phyloP scores from a whole-genome alignment of 2,888 invertebrate species.

The Chouioia cunea region DNA sequence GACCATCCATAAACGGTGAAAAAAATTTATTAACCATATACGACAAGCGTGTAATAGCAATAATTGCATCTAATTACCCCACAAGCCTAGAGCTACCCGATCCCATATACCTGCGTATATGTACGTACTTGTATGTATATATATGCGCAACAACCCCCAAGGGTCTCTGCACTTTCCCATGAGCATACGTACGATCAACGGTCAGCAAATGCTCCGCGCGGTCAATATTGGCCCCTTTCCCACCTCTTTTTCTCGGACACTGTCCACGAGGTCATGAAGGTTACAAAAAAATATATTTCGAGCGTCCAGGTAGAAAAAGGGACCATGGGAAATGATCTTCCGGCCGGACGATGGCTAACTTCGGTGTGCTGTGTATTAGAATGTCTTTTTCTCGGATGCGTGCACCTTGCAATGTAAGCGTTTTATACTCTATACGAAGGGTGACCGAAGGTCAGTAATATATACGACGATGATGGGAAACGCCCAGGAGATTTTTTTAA shows the following conservation, averaged over 20 bases:
- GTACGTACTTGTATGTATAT: no score
- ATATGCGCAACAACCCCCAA: background rate
- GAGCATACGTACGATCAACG: constrained; percentile 51
- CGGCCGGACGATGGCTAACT: constrained; percentile 54
- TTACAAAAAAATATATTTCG: constrained; percentile 12
- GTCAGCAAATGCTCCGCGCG: constrained; percentile 33
- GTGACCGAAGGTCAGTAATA: no score
- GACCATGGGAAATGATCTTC: constrained; percentile 59
- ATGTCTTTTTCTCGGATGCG: constrained; percentile 38
- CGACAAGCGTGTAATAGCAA: constrained; percentile 1
- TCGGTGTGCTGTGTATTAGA: constrained; percentile 50
- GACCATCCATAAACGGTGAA: no score
- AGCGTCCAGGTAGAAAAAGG: constrained; percentile 54
- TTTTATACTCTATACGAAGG: no score
- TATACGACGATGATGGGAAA: no score
- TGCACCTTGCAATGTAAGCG: background rate
- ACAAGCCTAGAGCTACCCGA: no score
- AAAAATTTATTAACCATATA: no score
- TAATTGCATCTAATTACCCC: constrained; percentile 12
- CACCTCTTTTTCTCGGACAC: constrained; percentile 56
- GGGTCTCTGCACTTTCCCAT: constrained; percentile 47
- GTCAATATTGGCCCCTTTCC: constrained; percentile 36
- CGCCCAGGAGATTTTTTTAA: no score
- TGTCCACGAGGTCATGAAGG: constrained; percentile 53
- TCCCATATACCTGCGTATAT: background rate